Percentiles rank a stretch among this genome's conserved stretches.
These are phyloP conservation scores for Dinothrombium tinctorium DNA, from an alignment of 1,140 invertebrate genomes.

Conservation along the genomic window DNA sequence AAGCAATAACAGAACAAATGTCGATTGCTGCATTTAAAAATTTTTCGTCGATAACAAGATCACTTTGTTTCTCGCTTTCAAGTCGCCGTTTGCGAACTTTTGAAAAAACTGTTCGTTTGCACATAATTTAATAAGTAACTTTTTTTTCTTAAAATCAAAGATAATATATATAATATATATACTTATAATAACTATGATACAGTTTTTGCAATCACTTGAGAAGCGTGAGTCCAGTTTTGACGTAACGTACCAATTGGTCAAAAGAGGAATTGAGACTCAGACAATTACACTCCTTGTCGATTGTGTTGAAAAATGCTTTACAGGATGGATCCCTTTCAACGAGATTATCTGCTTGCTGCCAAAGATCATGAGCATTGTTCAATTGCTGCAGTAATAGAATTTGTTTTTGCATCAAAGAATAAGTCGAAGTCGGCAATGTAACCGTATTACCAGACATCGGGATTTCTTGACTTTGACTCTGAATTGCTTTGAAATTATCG, in stretches of 20 bases:
- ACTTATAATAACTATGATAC: too few species aligned
- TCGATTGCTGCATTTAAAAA: too few species aligned
- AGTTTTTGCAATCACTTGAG: constrained; percentile 19
- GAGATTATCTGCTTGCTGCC: constrained; percentile 8
- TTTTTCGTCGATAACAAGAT: too few species aligned
- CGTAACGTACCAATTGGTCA: constrained; percentile 10
- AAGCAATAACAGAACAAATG: too few species aligned
- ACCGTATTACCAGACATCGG: not conserved
- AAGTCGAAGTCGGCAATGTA: not conserved
- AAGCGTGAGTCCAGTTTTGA: constrained; percentile 8
- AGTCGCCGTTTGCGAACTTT: too few species aligned
- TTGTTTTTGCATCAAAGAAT: constrained; percentile 2
- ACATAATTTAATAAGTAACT: too few species aligned
- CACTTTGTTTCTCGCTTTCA: too few species aligned
- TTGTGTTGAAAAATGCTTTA: constrained; percentile 6
- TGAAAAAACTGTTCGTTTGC: too few species aligned
- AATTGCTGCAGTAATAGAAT: constrained; percentile 4
- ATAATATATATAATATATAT: too few species aligned
- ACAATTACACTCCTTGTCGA: constrained; percentile 3
- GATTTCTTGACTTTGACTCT: not conserved
- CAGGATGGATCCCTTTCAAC: constrained; percentile 10
- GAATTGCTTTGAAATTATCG: constrained; percentile 6
- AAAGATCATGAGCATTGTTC: constrained; percentile 8
- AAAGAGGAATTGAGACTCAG: constrained; percentile 7
- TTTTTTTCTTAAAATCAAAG: too few species aligned